Conservation (phyloP, 2,113 vertebrate species). For the Copsychus sechellarum region DNA sequence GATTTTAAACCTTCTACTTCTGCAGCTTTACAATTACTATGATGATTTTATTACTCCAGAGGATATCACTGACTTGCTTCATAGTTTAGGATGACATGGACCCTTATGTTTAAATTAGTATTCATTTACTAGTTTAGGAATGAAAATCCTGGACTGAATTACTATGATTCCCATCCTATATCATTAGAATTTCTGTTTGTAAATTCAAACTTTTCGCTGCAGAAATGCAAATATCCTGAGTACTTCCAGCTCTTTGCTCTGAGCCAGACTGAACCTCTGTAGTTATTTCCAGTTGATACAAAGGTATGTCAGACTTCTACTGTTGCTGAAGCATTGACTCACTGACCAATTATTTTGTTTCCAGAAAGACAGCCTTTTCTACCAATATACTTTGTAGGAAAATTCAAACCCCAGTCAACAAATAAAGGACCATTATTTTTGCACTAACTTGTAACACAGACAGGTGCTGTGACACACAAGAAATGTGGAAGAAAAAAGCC, state of each 20-base stretch:
- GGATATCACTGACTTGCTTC: neutral
- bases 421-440: neutral
- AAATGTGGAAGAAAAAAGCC: neutral
- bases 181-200: neutral
- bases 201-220: neutral
- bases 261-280: neutral
- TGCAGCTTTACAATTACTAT: neutral
- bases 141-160: neutral
- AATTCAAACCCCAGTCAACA: neutral
- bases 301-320: neutral
- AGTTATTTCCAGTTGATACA: neutral
- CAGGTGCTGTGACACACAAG: accelerated
- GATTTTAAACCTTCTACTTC: neutral
- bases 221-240: neutral
- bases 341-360: neutral
- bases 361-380: neutral
- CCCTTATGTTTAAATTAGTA: neutral
- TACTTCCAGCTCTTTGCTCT: neutral
- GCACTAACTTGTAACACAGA: neutral
- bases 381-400: neutral
- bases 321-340: neutral
- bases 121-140: neutral
- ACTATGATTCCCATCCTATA: neutral
- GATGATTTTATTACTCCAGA: neutral
- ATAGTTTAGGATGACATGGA: neutral